These are phyloP conservation scores for Lypha dubia DNA, from an alignment of 2,888 invertebrate species.

Conservation along the genomic window DNA sequence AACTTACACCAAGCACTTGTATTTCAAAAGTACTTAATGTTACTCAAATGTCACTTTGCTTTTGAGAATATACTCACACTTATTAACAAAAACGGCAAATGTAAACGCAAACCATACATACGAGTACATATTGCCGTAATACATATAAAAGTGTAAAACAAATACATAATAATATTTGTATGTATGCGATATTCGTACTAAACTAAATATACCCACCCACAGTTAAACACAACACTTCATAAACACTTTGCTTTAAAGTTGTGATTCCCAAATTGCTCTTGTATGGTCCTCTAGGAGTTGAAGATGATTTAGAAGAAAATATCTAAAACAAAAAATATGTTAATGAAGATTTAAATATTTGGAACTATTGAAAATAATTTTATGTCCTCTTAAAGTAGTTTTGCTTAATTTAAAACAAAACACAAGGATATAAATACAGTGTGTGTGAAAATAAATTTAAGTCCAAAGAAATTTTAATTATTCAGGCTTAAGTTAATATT, in stretches of 20 bases:
- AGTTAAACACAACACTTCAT: slow-evolving; percentile 28
- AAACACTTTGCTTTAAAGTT: slow-evolving; percentile 9
- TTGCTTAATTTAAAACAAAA: too few relatives aligned
- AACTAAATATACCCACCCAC: slow-evolving; percentile 18
- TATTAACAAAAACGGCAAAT: neutral
- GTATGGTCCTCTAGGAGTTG: too few relatives aligned
- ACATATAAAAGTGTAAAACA: slow-evolving; percentile 23
- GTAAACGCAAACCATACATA: neutral
- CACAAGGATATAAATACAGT: too few relatives aligned
- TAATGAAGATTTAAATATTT: too few relatives aligned
- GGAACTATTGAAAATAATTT: too few relatives aligned
- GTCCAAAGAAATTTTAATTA: too few relatives aligned
- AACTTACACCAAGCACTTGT: slow-evolving; percentile 13
- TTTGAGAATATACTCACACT: slow-evolving; percentile 15
- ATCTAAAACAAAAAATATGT: too few relatives aligned
- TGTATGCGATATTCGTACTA: neutral
- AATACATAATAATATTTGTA: slow-evolving; percentile 28
- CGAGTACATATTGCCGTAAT: too few relatives aligned
- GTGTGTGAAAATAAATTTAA: too few relatives aligned
- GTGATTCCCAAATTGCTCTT: neutral
- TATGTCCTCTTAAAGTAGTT: too few relatives aligned
- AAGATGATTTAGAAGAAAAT: too few relatives aligned
- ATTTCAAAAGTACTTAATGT: slow-evolving; percentile 55
- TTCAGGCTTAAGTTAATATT: too few relatives aligned
- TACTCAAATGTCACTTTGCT: slow-evolving; percentile 58